Evolutionary conservation across 2,113 vertebrate species (phyloP), one percentile per base, ranked within the genome.

Genomic region (Oreochromis niloticus): DNA sequence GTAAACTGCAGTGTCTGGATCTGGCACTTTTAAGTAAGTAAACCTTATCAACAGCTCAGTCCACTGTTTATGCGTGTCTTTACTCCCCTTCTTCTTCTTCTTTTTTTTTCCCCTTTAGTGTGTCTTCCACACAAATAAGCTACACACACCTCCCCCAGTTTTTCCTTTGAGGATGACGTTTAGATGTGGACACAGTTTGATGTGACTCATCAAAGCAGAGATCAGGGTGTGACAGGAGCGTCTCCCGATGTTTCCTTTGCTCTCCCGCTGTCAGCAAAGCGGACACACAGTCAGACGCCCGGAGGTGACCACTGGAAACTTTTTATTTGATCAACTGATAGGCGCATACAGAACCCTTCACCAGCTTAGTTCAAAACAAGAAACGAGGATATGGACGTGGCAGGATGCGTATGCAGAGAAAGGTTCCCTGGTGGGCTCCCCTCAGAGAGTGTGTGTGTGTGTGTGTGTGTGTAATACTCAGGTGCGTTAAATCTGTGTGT

Each of bases 151-250:
- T 82, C 89, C 87, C 87, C 84, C 55, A 39, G 88, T 83, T 97
- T 97, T 97, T 96, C 94, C 95, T 96, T 95, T 96, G 96, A 96
- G 92, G 96, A 83, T 85, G 88, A 94, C 80, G 88, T 94, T 90
- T 41, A 90, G 92, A 95, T 93, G 88, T 81, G 93, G 88, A 91
- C 91, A 88, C 82, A 83, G 80, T 95, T 96, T 95, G 94, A 96
- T 95, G 93, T 90, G 89, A 85, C 90, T 92, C 93, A 91, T 95
- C 95, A 95, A 96, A 96, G 95, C 89, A 4, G 46, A 80, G 89
- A 93, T 92, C 55, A 85, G 92, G 87, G 88, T 87, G 93, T 85
- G 95, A 95, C 91, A 92, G 92, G 84, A 90, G 91, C 91, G 84
- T 94, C 93, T 92, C 92, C 92, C 56, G 87, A 94, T 93, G 94